Evolutionary conservation across 2,888 invertebrate species (phyloP), one percentile per base, ranked within the genome.

Genomic region (Brachyopa scutellaris): DNA sequence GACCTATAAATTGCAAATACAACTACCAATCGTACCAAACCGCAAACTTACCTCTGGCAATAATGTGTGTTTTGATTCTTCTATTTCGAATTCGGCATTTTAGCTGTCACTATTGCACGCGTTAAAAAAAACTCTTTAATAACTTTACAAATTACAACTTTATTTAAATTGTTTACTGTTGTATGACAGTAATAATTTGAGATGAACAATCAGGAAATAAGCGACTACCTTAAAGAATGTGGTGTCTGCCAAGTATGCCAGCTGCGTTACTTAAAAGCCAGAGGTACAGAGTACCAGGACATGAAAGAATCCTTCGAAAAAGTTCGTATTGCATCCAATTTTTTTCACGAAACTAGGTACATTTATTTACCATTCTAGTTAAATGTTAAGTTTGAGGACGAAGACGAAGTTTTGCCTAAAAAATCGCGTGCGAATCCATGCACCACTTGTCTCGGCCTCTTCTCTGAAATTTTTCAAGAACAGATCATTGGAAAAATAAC

Each of bases 221-320:
- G 91, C 66, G 89, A 91, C 57, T 90, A 90, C 84, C 91, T 93
- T 61, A 91, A 91, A 73, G 90, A 91, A 4, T 88, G 92, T 42
- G 94, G 94, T 0, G 94, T 94, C 85, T 96, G 96, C 85, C 91
- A 92, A 59, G 90, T 92, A 8, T 96, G 96, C 86, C 93, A 93
- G 84, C 88, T 95, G 66, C 92, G 96, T n/a, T 95, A 93, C 87
- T 87, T 94, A 23, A 94, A 94, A 49, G 90, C 93, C 2, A 92
- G 91, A 70, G 91, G 93, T 0, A 90, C 90, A 38, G 91, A 92
- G 55, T 95, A 93, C 85, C 90, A 91, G 69, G 90, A 93, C 85
- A 87, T 92, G 13, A 88, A 91, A 17, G 88, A 90, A 79, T 91
- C 89, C 64, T 89, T 92, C 11, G 84, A 88, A 84, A 91, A 92